Evolutionary conservation across 2,888 invertebrate species (phyloP), one percentile per base, ranked within the genome.

Genomic region (Pachydiplax longipennis): DNA sequence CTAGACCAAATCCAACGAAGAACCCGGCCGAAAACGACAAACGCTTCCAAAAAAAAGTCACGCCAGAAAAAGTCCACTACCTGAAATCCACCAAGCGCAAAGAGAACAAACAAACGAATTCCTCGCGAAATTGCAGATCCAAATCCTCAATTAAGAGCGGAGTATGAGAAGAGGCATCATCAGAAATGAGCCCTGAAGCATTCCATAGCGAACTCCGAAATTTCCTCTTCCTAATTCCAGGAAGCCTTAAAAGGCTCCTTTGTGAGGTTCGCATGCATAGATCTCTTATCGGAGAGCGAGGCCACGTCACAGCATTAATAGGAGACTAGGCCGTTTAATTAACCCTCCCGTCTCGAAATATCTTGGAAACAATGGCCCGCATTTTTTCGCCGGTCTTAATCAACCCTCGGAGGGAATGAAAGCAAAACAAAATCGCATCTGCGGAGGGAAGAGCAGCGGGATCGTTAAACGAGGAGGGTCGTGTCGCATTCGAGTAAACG

Each of bases 281-380:
- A 40, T 37, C 73, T 25, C 73, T 73, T 10, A n/a, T 13, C 61
- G 65, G n/a, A 6, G 61, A 10, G 37, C 83, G 35, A 31, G 83
- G 25, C 58, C 80, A 35, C 65, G 65, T 65, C n/a, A 65, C 81
- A 22, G 61, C 87, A 18, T 61, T 73, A 73, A 73, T 73, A 31
- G 25, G 73, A n/a, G 22, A 87, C 31, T 65, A n/a, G 87, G 61
- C 58, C 35, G n/a, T 61, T 87, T 61, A 87, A 65, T 61, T 61
- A 87, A 83, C 53, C 15, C 82, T 48, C 65, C 73, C 40, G 48
- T 81, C 81, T 81, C 44, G 22, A 53, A 81, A 81, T 81, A 83
- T 83, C 83, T 35, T 25, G 44, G 53, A 83, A 58, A 83, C 83
- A 83, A 58, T 58, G 83, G 35, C 15, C 18, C 53, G 25, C 83